Evolutionary conservation across 2,888 invertebrate species (phyloP).

Genomic region (Pyralis farinalis): DNA sequence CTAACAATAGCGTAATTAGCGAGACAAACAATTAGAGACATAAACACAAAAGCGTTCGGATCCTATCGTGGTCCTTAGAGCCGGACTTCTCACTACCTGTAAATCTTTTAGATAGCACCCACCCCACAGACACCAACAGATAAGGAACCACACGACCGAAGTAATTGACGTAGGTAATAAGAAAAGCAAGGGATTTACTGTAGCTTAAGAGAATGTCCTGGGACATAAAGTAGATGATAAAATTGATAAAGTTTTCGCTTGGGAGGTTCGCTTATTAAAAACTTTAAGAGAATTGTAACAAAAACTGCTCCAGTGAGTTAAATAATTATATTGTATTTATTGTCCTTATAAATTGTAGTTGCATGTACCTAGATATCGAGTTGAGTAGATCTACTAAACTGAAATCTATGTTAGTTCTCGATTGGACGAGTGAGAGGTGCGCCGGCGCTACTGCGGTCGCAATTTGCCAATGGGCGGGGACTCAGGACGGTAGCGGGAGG

Average conservation of each 20-base stretch:
- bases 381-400: conserved; percentile 49
- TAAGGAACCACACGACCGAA: conserved; percentile 57
- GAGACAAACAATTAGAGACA: conserved; percentile 39
- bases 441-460: conserved; percentile 47
- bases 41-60: conserved; percentile 35
- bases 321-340: background rate
- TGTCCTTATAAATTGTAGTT: too few species aligned
- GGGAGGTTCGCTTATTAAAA: conserved; percentile 4
- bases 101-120: conserved; percentile 62
- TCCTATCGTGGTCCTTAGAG: conserved; percentile 36
- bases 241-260: conserved; percentile 31
- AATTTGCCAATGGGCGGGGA: conserved; percentile 63
- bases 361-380: background rate
- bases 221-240: conserved; percentile 42
- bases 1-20: conserved; percentile 30
- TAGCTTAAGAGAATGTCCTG: conserved; percentile 33
- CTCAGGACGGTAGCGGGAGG: conserved; percentile 33
- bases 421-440: conserved; percentile 63
- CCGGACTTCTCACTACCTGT: conserved; percentile 50
- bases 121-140: conserved; percentile 46
- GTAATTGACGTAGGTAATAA: conserved; percentile 72
- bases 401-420: conserved; percentile 44
- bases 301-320: background rate
- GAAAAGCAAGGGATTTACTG: conserved; percentile 38
- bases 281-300: background rate